Percentiles rank a stretch among this genome's conserved stretches.
These are phyloP conservation scores for Acrocephalus scirpaceus DNA, from an alignment of 2,797 vertebrate genomes.

Conservation along the genomic window DNA sequence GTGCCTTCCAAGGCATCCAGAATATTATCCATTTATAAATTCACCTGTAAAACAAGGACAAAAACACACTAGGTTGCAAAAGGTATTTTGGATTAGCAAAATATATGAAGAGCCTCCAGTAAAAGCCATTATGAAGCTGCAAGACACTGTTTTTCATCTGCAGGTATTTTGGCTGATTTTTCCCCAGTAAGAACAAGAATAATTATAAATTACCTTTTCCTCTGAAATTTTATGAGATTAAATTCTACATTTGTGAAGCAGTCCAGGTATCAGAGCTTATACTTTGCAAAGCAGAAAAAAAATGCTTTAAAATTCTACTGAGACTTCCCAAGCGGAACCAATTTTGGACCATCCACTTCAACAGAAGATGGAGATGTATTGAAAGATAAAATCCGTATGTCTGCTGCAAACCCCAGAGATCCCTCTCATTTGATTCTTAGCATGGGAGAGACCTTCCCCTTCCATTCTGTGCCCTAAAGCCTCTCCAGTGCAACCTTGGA, in stretches of 20 bases:
- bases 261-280: neutral
- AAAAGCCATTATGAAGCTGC: neutral
- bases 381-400: neutral
- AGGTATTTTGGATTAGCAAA: neutral
- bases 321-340: neutral
- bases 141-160: neutral
- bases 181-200: neutral
- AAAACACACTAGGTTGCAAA: neutral
- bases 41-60: neutral
- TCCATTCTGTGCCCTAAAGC: neutral
- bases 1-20: neutral
- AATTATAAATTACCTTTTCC: neutral
- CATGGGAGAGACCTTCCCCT: neutral
- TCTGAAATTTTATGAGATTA: neutral
- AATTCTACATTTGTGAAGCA: neutral
- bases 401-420: neutral
- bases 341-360: neutral
- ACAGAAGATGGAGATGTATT: neutral
- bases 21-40: neutral
- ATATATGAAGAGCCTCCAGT: neutral
- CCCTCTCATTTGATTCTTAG: neutral
- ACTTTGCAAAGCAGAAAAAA: neutral
- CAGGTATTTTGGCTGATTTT: neutral
- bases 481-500: neutral
- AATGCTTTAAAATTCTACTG: neutral